These are phyloP conservation scores for Plagiodera versicolora DNA, from an alignment of 2,888 invertebrate genomes.

Conservation along the genomic window DNA sequence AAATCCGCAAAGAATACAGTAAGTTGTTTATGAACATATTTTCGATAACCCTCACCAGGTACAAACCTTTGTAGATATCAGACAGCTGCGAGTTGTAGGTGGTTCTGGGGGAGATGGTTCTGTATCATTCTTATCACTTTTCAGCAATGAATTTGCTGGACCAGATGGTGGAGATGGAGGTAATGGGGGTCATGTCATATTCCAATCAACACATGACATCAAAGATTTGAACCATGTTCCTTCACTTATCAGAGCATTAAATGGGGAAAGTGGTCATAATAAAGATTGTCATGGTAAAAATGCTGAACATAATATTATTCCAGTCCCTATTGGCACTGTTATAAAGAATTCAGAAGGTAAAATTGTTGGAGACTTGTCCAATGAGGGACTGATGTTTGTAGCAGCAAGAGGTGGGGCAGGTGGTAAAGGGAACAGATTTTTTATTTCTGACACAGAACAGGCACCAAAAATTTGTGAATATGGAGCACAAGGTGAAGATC, in stretches of 20 bases:
- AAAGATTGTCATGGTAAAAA: slow-evolving; percentile 84
- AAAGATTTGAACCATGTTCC: slow-evolving; percentile 72
- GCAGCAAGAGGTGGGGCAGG: slow-evolving; percentile 95
- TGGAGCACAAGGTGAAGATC: slow-evolving; percentile 82
- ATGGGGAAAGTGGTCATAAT: slow-evolving; percentile 72
- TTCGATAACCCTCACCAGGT: slow-evolving; percentile 33
- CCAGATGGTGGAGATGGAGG: slow-evolving; percentile 98
- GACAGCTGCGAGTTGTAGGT: slow-evolving; percentile 67
- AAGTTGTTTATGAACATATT: slow-evolving; percentile 27
- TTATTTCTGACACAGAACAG: slow-evolving; percentile 75
- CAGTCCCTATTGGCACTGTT: slow-evolving; percentile 84
- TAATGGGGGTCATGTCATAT: slow-evolving; percentile 90
- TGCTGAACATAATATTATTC: slow-evolving; percentile 68
- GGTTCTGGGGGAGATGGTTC: slow-evolving; percentile 95
- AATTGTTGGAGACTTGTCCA: slow-evolving; percentile 68
- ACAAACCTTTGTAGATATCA: slow-evolving; percentile 70
- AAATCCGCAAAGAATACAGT: slow-evolving; percentile 56
- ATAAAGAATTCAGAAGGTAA: slow-evolving; percentile 62
- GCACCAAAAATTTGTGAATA: slow-evolving; percentile 83
- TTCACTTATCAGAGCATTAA: slow-evolving; percentile 62
- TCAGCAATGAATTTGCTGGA: slow-evolving; percentile 85
- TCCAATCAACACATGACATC: slow-evolving; percentile 69
- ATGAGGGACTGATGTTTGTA: slow-evolving; percentile 77
- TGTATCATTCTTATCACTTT: slow-evolving; percentile 81
- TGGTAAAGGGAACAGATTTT: slow-evolving; percentile 93